A percentile compares a stretch with the other conserved stretches of the same genome.
phyloP scores from a whole-genome alignment of 2,113 vertebrate genomes.

The Cryptotis parvus region DNA sequence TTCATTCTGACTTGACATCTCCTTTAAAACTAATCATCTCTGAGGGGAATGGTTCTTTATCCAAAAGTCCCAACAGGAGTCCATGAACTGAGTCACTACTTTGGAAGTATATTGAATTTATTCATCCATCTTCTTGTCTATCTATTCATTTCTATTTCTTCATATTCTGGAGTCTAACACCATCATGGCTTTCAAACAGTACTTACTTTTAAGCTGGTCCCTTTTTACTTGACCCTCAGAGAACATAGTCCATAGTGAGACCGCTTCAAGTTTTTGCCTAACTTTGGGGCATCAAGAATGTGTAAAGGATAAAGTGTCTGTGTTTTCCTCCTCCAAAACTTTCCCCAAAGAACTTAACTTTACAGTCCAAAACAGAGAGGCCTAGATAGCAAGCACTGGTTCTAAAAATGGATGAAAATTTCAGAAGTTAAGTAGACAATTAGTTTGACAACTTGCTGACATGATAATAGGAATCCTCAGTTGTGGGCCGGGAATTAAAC shows the following conservation, averaged over 20 bases:
- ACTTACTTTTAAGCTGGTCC: not conserved
- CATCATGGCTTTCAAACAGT: not conserved
- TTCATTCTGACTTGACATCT: not conserved
- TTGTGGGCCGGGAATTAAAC: accelerated
- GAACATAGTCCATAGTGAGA: accelerated
- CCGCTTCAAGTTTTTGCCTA: not conserved
- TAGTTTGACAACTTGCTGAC: not conserved
- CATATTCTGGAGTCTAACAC: not conserved
- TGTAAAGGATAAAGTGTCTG: not conserved
- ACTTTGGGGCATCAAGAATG: not conserved
- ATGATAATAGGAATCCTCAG: not conserved
- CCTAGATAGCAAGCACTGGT: not conserved
- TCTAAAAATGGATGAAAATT: not conserved
- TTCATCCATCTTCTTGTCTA: not conserved
- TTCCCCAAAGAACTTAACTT: not conserved
- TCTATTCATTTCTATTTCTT: not conserved
- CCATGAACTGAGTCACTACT: not conserved
- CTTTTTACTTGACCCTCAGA: not conserved
- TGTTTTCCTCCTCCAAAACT: not conserved
- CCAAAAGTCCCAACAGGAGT: not conserved
- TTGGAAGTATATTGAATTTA: not conserved
- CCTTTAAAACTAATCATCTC: not conserved
- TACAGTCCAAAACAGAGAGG: not conserved
- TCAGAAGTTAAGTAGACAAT: not conserved
- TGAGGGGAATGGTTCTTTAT: not conserved